Evolutionary conservation across 2,888 invertebrate species (phyloP).

Genomic region (Linnaemya vulpina): DNA sequence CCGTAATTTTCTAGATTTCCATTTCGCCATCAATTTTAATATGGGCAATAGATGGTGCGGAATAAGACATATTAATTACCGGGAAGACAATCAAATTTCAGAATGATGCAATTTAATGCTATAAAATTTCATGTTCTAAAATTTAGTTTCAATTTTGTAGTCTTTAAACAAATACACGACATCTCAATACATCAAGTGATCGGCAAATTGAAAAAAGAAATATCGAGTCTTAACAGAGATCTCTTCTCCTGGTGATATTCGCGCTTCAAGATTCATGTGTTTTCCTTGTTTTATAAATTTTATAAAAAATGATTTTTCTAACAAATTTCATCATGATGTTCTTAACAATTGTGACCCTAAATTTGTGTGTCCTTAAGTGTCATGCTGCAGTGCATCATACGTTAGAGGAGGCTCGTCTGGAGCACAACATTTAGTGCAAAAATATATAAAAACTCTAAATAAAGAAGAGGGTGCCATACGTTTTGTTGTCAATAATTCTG

Average conservation of each 20-base stretch:
- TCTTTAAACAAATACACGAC: slow-evolving; percentile 67
- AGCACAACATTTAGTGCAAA: slow-evolving; percentile 86
- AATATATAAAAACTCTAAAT: slow-evolving; percentile 88
- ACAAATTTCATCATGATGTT: slow-evolving; percentile 10
- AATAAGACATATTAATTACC: no score
- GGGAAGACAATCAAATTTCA: no score
- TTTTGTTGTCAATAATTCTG: no score
- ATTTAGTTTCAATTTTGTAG: slow-evolving; percentile 67
- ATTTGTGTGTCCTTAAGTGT: slow-evolving; percentile 13
- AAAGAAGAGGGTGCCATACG: slow-evolving; percentile 89
- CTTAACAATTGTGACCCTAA: background rate
- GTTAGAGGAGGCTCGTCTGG: slow-evolving; percentile 80
- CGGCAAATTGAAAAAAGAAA: slow-evolving; percentile 1
- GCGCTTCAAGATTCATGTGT: background rate
- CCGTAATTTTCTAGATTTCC: no score
- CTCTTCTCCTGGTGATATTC: slow-evolving; percentile 2
- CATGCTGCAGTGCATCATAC: slow-evolving; percentile 76
- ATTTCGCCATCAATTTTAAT: no score
- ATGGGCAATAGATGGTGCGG: no score
- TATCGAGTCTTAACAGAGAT: background rate
- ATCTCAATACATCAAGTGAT: slow-evolving; percentile 15
- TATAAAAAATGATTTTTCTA: slow-evolving; percentile 15
- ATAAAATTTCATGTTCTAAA: slow-evolving; percentile 59
- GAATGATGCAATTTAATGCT: no score
- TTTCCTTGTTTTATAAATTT: slow-evolving; percentile 1